phyloP scores from a whole-genome alignment of 1,140 invertebrate species.

The Temnothorax curvispinosus region DNA sequence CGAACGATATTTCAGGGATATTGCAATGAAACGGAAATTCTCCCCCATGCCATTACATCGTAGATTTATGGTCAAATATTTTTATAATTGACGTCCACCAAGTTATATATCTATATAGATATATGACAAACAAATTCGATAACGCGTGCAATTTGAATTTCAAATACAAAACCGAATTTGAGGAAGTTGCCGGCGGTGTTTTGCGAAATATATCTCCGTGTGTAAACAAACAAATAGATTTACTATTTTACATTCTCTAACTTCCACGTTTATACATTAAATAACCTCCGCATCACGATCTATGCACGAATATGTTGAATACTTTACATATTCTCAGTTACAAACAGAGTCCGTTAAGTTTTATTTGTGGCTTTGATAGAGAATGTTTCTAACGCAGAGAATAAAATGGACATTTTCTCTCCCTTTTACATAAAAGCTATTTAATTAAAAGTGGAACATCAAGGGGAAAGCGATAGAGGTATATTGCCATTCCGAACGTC shows the following conservation, averaged over 20 bases:
- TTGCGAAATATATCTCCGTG: conserved; percentile 34
- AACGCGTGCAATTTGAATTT: conserved; percentile 63
- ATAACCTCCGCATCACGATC: background rate
- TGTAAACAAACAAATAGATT: conserved; percentile 32
- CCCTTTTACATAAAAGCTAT: background rate
- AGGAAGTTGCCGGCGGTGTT: conserved; percentile 29
- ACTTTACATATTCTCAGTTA: background rate
- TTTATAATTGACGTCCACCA: conserved; percentile 65
- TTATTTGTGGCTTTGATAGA: background rate
- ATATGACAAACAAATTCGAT: conserved; percentile 43
- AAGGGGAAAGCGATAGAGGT: background rate
- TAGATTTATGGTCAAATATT: conserved; percentile 71
- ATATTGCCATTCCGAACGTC: background rate
- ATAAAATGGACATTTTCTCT: background rate
- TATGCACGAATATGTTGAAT: background rate
- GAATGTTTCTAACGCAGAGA: background rate
- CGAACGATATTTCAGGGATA: conserved; percentile 59
- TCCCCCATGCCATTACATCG: conserved; percentile 55
- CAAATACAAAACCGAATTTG: conserved; percentile 51
- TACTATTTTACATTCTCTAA: conserved; percentile 29
- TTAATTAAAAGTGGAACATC: background rate
- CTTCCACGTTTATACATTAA: conserved; percentile 2
- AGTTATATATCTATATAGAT: conserved; percentile 22
- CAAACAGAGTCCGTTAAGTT: background rate
- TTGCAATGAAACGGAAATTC: conserved; percentile 71